Conservation (phyloP, 2,113 vertebrate species). For the Galeopterus variegatus region DNA sequence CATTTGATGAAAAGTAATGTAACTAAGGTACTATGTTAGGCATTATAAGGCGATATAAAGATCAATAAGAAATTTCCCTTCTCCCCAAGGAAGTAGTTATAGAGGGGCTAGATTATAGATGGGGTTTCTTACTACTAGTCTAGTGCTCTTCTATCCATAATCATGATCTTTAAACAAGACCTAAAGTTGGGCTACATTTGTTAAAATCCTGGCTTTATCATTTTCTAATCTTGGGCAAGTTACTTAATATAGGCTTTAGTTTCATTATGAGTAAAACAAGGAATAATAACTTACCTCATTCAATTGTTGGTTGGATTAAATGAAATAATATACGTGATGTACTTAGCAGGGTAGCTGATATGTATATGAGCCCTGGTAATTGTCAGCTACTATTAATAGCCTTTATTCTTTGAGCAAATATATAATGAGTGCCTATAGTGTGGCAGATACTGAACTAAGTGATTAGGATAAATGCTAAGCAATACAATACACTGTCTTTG, state of each 20-base stretch:
- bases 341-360: neutral
- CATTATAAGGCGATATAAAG: neutral
- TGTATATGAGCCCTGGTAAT: constrained; percentile 5
- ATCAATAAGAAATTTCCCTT: constrained; percentile 16
- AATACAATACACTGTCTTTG: neutral
- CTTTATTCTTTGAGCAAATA: constrained; percentile 43
- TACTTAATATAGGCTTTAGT: constrained; percentile 42
- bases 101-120: neutral
- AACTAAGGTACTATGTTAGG: neutral
- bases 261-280: constrained; percentile 64
- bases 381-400: constrained; percentile 15
- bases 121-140: constrained; percentile 19
- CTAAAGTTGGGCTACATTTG: neutral
- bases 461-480: neutral
- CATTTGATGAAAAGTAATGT: constrained; percentile 49
- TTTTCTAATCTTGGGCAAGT: constrained; percentile 46
- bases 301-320: constrained; percentile 44
- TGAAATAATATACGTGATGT: neutral
- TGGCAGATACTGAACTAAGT: constrained; percentile 12
- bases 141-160: neutral
- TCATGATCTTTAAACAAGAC: constrained; percentile 20
- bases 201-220: constrained; percentile 27
- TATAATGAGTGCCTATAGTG: neutral
- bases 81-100: neutral
- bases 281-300: constrained; percentile 8